These are phyloP conservation scores for Leucophenga varia DNA, from an alignment of 1,140 invertebrate genomes.

Conservation along the genomic window DNA sequence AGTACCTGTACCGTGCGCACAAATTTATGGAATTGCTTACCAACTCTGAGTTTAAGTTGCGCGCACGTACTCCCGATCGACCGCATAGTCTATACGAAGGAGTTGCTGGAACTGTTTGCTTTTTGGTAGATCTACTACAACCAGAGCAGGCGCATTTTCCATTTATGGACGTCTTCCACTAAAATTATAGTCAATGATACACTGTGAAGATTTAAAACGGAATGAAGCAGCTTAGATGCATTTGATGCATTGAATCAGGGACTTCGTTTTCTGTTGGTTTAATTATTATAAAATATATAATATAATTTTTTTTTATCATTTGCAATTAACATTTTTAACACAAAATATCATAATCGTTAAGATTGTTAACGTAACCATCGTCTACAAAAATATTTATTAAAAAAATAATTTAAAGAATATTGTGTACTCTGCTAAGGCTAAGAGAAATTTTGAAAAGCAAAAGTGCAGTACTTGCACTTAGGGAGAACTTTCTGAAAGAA, in stretches of 20 bases:
- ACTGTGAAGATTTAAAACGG: no score
- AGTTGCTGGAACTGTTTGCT: slow-evolving; percentile 81
- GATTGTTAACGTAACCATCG: no score
- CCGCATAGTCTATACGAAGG: slow-evolving; percentile 86
- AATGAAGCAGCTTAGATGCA: no score
- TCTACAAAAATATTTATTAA: no score
- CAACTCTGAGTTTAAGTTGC: slow-evolving; percentile 65
- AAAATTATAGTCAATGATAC: no score
- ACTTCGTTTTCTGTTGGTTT: background rate
- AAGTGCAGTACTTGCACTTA: no score
- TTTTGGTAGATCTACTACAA: slow-evolving; percentile 72
- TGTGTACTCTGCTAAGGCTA: no score
- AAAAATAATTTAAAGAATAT: no score
- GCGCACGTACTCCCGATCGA: slow-evolving; percentile 75
- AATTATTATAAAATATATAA: background rate
- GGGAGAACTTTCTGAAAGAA: no score
- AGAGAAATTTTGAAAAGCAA: no score
- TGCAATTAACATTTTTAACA: background rate
- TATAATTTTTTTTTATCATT: background rate
- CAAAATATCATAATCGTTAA: no score
- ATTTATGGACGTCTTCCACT: slow-evolving; percentile 75
- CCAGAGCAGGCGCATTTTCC: slow-evolving; percentile 80
- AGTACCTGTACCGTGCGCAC: slow-evolving; percentile 72
- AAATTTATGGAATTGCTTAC: slow-evolving; percentile 79
- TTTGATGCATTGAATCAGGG: background rate